Percentiles rank a stretch among this genome's conserved stretches.
These are phyloP conservation scores for Pandemis heparana DNA, from an alignment of 2,888 invertebrate species.

Conservation along the genomic window DNA sequence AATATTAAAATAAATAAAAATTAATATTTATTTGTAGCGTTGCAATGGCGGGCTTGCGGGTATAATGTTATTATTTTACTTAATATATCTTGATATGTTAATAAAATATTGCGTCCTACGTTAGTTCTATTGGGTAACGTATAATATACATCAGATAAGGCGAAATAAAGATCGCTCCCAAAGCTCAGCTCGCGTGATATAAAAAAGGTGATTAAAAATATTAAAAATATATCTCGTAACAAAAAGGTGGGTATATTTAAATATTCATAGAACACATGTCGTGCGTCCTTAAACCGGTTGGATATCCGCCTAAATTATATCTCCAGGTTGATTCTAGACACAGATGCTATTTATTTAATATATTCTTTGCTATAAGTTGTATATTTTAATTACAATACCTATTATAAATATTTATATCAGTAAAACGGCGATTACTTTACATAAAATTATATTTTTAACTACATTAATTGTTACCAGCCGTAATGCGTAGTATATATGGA, in stretches of 20 bases:
- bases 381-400: slow-evolving; percentile 56
- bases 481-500: slow-evolving; percentile 57
- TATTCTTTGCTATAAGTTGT: slow-evolving; percentile 52
- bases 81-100: slow-evolving; percentile 36
- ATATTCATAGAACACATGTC: slow-evolving; percentile 9
- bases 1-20: too few relatives aligned
- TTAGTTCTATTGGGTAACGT: not conserved
- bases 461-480: slow-evolving; percentile 64
- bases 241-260: slow-evolving; percentile 25
- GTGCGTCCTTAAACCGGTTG: slow-evolving; percentile 52
- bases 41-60: not conserved
- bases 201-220: slow-evolving; percentile 37
- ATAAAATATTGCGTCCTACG: slow-evolving; percentile 29
- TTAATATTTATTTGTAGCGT: not conserved
- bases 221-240: slow-evolving; percentile 44
- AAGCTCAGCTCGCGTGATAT: not conserved
- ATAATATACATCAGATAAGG: not conserved
- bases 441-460: slow-evolving; percentile 58
- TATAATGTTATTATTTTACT: not conserved
- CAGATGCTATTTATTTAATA: slow-evolving; percentile 66
- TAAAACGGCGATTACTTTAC: slow-evolving; percentile 51
- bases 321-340: slow-evolving; percentile 71
- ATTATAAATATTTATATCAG: slow-evolving; percentile 49
- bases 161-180: not conserved
- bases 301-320: slow-evolving; percentile 55